Evolutionary conservation across 1,140 invertebrate species (phyloP).

Genomic region (Vanessa tameamea): DNA sequence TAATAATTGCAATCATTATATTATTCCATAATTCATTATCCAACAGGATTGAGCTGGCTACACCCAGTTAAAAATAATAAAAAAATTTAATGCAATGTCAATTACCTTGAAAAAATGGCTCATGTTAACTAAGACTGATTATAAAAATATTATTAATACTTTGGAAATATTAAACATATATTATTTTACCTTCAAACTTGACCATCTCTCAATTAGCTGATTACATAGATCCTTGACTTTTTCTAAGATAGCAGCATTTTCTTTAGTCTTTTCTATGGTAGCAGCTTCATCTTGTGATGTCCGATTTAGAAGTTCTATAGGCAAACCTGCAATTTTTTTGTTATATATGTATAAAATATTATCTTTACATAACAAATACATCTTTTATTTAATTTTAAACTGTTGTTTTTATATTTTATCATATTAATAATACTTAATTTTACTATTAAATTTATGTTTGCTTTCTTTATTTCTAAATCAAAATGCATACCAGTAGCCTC

Average conservation of each 20-base stretch:
- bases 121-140: no score
- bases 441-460: background rate
- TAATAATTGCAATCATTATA: slow-evolving; percentile 17
- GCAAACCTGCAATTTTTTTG: slow-evolving; percentile 53
- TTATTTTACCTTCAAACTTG: slow-evolving; percentile 86
- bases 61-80: no score
- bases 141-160: no score
- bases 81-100: no score
- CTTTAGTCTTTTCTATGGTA: slow-evolving; percentile 57
- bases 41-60: no score
- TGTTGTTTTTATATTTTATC: no score
- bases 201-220: slow-evolving; percentile 88
- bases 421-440: background rate
- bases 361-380: no score
- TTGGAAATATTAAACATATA: background rate
- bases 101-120: no score
- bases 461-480: background rate
- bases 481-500: slow-evolving; percentile 63
- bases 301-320: slow-evolving; percentile 59
- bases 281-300: slow-evolving; percentile 45
- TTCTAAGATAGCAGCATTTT: slow-evolving; percentile 51
- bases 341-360: background rate
- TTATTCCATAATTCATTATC: background rate
- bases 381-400: no score
- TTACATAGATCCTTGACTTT: slow-evolving; percentile 83